A percentile compares a stretch with the other conserved stretches of the same genome.
These are phyloP conservation scores for Sebastes schlegelii DNA, from an alignment of 2,113 vertebrate species.

Conservation along the genomic window DNA sequence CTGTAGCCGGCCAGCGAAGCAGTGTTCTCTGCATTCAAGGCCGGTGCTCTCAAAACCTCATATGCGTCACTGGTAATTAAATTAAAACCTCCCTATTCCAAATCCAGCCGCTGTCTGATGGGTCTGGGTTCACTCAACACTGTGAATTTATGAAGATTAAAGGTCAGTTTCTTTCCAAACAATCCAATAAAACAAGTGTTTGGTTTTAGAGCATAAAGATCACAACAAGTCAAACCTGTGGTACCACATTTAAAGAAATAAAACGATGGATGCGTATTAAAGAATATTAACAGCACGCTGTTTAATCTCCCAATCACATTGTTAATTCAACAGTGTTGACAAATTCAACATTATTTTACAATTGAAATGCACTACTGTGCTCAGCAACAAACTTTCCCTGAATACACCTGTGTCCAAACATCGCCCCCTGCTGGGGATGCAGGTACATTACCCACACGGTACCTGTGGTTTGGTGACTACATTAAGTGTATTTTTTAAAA, in stretches of 20 bases:
- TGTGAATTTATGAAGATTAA: neutral
- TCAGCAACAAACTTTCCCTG: neutral
- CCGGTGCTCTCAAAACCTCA: conserved; percentile 33
- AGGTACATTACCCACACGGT: neutral
- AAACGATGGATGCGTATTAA: neutral
- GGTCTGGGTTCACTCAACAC: conserved; percentile 31
- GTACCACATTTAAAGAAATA: neutral
- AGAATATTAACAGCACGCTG: neutral
- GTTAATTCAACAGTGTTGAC: neutral
- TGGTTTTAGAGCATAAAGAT: neutral
- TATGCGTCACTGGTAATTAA: conserved; percentile 44
- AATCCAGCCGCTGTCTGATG: conserved; percentile 11
- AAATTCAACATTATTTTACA: neutral
- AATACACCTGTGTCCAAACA: conserved; percentile 20
- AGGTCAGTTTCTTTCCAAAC: conserved; percentile 10
- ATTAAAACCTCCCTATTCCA: conserved; percentile 41
- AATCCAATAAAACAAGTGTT: conserved; percentile 4
- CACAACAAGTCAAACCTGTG: neutral
- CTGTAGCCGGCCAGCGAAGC: conserved; percentile 8
- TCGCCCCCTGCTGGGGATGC: conserved; percentile 47
- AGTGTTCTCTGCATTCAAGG: conserved; percentile 34
- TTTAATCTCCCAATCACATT: conserved; percentile 13
- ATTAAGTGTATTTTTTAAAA: neutral
- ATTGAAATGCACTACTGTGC: neutral
- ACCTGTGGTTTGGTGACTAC: neutral